Base-by-base conservation (phyloP, 2,888 invertebrate genomes). In the Alcis repandata region DNA sequence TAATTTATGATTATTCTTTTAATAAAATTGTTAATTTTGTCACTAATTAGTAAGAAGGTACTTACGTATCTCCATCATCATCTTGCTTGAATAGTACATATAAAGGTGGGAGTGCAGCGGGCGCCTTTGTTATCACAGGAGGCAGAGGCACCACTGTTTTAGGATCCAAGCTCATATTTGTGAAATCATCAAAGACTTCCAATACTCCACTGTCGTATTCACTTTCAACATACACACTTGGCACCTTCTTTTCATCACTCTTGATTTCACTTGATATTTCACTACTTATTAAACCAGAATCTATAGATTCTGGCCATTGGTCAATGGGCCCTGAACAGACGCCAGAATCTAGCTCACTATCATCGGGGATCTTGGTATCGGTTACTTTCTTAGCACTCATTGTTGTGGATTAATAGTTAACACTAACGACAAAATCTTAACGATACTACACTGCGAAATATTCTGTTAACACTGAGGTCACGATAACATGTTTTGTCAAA, bases 31-130 rank as follows among this genome's bases (percentile, higher is more conserved):
- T n/a, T 27, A 27, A 32, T 48, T n/a, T 32, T 33, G 15, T 33
- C 6, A 32, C 17, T 32, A 6, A 17, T 38, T 19, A n/a, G 22
- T 19, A 51, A 32, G 15, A 10, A 8, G 17, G 17, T 4, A 92
- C 97, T 97, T 94, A 98, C 97, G 98, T 97, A 87, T 98, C 97
- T 74, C 98, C 98, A 77, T 97, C 97, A 71, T 96, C 95, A 84
- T 98, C 96, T 79, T 97, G 97, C 72, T 95, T 94, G 84, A 96
- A 97, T 74, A 96, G 95, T 74, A 95, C 94, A 96, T 95, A 49
- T 94, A 96, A 95, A 54, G 95, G 91, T 70, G 91, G 90, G 72
- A 88, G 53, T 3, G 11, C 22, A 15, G 36, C 6, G 19, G 46
- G 59, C 67, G 71, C 69, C 38, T 51, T 56, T 10, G 19, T 52